phyloP scores from a whole-genome alignment of 2,888 invertebrate genomes.

The Lacanobia wlatinum region DNA sequence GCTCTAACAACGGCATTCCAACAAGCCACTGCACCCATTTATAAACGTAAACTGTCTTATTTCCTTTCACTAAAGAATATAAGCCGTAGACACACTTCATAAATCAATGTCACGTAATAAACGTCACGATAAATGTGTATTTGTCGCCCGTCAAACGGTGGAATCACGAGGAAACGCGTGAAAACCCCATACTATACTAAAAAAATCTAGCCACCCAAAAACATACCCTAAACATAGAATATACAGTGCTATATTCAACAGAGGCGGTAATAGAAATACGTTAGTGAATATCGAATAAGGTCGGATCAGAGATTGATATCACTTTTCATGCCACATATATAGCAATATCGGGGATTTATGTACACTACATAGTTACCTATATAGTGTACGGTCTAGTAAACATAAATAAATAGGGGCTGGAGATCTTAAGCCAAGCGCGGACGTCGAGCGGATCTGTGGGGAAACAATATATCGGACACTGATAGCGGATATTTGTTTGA shows the following conservation, averaged over 20 bases:
- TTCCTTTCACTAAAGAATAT: constrained; percentile 41
- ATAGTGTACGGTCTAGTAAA: constrained; percentile 38
- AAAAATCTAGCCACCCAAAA: constrained; percentile 43
- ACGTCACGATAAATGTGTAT: constrained; percentile 79
- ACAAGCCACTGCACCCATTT: constrained; percentile 23
- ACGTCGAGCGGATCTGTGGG: constrained; percentile 21
- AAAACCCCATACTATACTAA: constrained; percentile 57
- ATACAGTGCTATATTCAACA: constrained; percentile 33
- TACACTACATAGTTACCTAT: constrained; percentile 34
- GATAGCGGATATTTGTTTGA: constrained; percentile 1
- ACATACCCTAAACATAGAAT: constrained; percentile 6
- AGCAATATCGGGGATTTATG: constrained; percentile 47
- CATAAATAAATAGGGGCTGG: constrained; percentile 48
- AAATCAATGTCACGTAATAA: constrained; percentile 78
- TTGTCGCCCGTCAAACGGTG: constrained; percentile 76
- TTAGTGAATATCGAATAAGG: constrained; percentile 66
- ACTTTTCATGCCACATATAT: constrained; percentile 58
- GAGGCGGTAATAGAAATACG: constrained; percentile 35
- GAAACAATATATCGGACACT: constrained; percentile 7
- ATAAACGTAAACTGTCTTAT: constrained; percentile 52
- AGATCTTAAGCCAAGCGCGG: constrained; percentile 24
- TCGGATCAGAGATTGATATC: constrained; percentile 71
- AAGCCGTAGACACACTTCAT: constrained; percentile 69
- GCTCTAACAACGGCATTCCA: constrained; percentile 14
- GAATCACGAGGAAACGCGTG: constrained; percentile 65